Evolutionary conservation across 2,888 invertebrate species (phyloP), one percentile per base, ranked within the genome.

Genomic region (Oligia strigilis): DNA sequence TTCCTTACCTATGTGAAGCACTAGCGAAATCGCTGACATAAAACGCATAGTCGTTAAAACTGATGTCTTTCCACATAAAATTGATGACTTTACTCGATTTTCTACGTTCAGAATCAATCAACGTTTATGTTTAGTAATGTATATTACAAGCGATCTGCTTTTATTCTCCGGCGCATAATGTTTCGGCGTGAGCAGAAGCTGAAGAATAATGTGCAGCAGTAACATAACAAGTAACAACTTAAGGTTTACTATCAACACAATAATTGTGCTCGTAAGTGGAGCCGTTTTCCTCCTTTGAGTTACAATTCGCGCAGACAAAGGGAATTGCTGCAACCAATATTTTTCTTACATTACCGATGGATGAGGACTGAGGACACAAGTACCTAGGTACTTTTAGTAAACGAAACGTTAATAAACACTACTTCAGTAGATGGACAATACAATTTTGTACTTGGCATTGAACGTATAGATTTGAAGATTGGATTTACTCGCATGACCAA

Each of bases 11-110:
- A 60, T 55, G 65, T 60, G 62, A 60, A 46, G 36, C 79, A 82
- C 82, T 77, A 83, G 73, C 73, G 72, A 75, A 82, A 73, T 73
- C 23, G 46, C 17, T 65, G 11, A n/a, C 66, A 80, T 80, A 75
- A 81, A 85, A 88, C 79, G 77, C 77, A 77, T 80, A 75, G 75
- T 77, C 86, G 80, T 90, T 84, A 85, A 84, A 84, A 82, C 81
- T 86, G 23, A 86, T 84, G 75, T 76, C 66, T 82, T 72, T 80
- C 13, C n/a, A 62, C 65, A 77, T 74, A 71, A 85, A 76, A 71
- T 70, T 78, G 75, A 77, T 74, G 69, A 76, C 75, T 67, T 74
- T 66, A 58, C 84, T 78, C 62, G 43, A 77, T 73, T 85, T 73
- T 60, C 62, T 75, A 65, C 46, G 55, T 76, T 64, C 72, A 66